Percentiles rank a stretch among this genome's conserved stretches.
These are phyloP conservation scores for Acrobeloides nanus DNA, from an alignment of 2,888 invertebrate species.

Conservation along the genomic window DNA sequence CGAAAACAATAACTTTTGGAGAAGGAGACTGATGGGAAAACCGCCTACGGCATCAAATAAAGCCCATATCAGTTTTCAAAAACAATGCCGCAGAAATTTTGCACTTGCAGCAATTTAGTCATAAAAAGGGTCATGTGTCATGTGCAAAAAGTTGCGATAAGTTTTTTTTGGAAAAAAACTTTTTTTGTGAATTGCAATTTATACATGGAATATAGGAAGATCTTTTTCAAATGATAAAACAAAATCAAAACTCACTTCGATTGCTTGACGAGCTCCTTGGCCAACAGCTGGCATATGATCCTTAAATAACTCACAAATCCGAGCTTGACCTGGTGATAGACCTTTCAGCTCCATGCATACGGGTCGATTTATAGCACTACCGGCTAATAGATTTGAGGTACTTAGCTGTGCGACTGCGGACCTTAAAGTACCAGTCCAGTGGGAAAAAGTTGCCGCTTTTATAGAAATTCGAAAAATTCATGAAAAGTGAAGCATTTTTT, in stretches of 20 bases:
- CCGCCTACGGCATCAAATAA: too few species aligned
- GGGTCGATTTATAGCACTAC: constrained; percentile 20
- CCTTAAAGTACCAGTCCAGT: too few species aligned
- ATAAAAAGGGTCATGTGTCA: background rate
- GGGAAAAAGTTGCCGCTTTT: too few species aligned
- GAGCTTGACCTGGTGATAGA: constrained; percentile 72
- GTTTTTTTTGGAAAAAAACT: too few species aligned
- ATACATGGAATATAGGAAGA: too few species aligned
- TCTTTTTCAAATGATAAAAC: background rate
- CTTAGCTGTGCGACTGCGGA: constrained; percentile 48
- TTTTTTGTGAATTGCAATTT: too few species aligned
- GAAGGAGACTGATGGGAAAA: too few species aligned
- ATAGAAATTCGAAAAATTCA: too few species aligned
- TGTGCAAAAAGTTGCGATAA: background rate
- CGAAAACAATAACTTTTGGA: too few species aligned
- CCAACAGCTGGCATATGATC: constrained; percentile 81
- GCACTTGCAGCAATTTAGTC: background rate
- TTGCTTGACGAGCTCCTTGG: constrained; percentile 70
- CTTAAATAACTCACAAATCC: constrained; percentile 73
- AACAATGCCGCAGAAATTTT: too few species aligned
- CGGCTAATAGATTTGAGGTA: constrained; percentile 27
- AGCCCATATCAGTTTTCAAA: too few species aligned
- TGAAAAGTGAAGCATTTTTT: too few species aligned
- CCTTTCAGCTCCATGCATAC: constrained; percentile 37
- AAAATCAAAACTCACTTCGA: constrained; percentile 61